These are phyloP conservation scores for Mus pahari DNA, from an alignment of 2,113 vertebrate genomes.

Conservation along the genomic window DNA sequence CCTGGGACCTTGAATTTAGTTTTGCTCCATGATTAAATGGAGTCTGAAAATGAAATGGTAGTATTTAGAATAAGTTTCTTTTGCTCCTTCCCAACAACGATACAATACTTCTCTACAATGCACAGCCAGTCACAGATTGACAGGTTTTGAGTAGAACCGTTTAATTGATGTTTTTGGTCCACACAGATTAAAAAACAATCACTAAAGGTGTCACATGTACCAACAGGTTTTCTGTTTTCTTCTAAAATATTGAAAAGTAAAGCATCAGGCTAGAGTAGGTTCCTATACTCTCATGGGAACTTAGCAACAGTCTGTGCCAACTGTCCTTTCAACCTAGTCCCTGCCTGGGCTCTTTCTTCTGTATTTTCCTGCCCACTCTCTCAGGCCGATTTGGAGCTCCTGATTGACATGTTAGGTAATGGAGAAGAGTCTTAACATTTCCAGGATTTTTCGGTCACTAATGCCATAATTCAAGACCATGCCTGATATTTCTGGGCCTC, in stretches of 20 bases:
- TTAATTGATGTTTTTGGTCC: background rate
- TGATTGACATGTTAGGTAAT: background rate
- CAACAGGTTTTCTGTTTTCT: background rate
- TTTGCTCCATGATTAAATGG: too few species aligned
- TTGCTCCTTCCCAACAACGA: too few species aligned
- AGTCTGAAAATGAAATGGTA: too few species aligned
- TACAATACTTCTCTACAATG: background rate
- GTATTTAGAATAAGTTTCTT: too few species aligned
- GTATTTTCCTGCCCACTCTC: background rate
- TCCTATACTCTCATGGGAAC: background rate
- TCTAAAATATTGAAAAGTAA: background rate
- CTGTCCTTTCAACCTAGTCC: background rate
- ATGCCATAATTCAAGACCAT: conserved; percentile 21
- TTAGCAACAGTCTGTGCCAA: background rate
- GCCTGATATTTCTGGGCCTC: conserved; percentile 7
- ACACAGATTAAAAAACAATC: background rate
- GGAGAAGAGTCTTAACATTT: conserved; percentile 1
- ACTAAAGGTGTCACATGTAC: background rate
- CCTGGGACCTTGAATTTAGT: too few species aligned
- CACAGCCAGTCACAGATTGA: background rate
- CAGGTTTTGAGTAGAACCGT: background rate
- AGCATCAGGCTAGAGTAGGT: background rate
- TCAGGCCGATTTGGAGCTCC: background rate
- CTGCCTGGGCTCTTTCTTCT: background rate
- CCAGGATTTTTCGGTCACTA: background rate